Conservation (phyloP, 2,113 vertebrate species). For the Callopanchax toddi region DNA sequence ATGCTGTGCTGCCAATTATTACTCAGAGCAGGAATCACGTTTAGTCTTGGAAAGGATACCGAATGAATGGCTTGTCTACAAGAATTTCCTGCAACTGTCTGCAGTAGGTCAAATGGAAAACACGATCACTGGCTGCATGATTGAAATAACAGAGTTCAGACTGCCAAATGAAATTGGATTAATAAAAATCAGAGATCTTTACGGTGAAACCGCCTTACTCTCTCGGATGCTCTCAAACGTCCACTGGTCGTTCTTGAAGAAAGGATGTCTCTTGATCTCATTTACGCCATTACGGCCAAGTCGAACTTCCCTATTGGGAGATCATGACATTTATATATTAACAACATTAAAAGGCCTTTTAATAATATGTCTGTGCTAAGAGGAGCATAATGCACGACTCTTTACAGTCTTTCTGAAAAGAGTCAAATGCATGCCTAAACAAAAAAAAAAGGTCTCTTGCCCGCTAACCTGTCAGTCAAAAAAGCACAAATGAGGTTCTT, state of each 20-base stretch:
- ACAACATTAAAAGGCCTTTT: too few species aligned
- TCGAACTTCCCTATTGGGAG: conserved; percentile 87
- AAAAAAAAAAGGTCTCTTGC: conserved; percentile 1
- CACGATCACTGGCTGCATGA: conserved; percentile 33
- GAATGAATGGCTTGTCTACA: conserved; percentile 64
- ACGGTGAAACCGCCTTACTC: conserved; percentile 79
- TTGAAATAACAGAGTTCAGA: conserved; percentile 27
- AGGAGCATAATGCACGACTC: background rate
- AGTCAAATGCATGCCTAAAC: conserved; percentile 4
- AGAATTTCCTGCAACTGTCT: conserved; percentile 73
- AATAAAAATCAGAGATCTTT: conserved; percentile 11
- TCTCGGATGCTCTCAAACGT: conserved; percentile 96
- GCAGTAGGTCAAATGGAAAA: conserved; percentile 68
- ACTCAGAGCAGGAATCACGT: conserved; percentile 51
- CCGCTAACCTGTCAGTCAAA: conserved; percentile 93
- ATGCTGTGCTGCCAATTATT: conserved; percentile 45
- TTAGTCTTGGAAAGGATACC: conserved; percentile 61
- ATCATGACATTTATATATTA: too few species aligned
- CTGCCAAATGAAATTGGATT: conserved; percentile 18
- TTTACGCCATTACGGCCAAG: conserved; percentile 95
- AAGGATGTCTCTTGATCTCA: conserved; percentile 96
- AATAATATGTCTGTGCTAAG: background rate
- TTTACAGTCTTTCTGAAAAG: conserved; percentile 21
- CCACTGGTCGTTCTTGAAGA: conserved; percentile 99
- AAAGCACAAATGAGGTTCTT: conserved; percentile 99